Percentiles rank a stretch among this genome's conserved stretches.
These are phyloP conservation scores for Anolis sagrei DNA, from an alignment of 2,113 vertebrate species.

Conservation along the genomic window DNA sequence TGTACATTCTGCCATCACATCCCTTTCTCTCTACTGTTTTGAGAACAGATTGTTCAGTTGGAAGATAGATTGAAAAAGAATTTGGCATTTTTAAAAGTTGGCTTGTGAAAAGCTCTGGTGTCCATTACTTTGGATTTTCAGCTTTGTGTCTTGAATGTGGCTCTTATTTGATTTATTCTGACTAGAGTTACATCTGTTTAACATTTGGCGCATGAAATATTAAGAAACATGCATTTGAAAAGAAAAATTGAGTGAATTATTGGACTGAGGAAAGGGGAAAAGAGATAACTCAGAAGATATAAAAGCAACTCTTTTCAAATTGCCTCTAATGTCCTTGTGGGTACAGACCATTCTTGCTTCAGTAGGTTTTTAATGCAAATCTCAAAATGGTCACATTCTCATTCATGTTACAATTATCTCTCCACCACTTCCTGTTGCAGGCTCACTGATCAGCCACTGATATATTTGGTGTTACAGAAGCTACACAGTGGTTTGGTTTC, in stretches of 20 bases:
- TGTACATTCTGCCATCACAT: background rate
- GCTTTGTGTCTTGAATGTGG: conserved; percentile 5
- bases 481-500: background rate
- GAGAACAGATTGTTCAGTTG: background rate
- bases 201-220: conserved; percentile 21
- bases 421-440: background rate
- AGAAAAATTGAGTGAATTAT: conserved; percentile 20
- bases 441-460: background rate
- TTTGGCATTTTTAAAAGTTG: conserved; percentile 9
- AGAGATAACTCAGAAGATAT: conserved; percentile 22
- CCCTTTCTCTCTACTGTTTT: background rate
- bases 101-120: conserved; percentile 20
- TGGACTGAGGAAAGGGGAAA: background rate
- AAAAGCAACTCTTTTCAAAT: background rate
- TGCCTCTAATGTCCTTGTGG: background rate
- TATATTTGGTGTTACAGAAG: background rate
- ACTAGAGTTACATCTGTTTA: conserved; percentile 31
- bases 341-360: background rate
- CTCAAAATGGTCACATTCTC: background rate
- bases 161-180: conserved; percentile 39
- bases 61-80: conserved; percentile 23
- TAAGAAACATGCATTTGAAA: conserved; percentile 12
- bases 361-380: background rate
- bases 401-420: background rate
- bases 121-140: conserved; percentile 15